A percentile compares a stretch with the other conserved stretches of the same genome.
Conservation (phyloP, 2,113 vertebrate species). For the Calonectris borealis region DNA sequence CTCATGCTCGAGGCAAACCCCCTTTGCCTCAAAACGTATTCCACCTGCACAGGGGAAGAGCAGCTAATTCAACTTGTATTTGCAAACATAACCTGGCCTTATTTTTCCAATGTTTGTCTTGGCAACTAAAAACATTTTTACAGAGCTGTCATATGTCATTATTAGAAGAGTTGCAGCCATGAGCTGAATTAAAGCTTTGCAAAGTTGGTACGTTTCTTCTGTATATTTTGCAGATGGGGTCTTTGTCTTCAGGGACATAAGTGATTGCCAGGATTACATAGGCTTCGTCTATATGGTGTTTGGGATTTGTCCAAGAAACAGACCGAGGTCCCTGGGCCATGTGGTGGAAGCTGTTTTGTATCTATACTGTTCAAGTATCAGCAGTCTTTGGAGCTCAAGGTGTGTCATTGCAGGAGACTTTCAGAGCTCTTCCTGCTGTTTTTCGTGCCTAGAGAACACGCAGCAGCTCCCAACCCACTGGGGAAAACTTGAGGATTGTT, state of each 20-base stretch:
- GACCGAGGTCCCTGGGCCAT: background rate
- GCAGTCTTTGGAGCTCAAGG: background rate
- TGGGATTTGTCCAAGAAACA: constrained; percentile 31
- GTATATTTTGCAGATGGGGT: constrained; percentile 20
- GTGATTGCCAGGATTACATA: constrained; percentile 3
- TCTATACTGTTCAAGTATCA: background rate
- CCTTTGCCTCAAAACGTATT: background rate
- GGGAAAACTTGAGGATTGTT: background rate
- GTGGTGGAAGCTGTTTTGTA: background rate
- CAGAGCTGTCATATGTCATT: constrained; percentile 18
- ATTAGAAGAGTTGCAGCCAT: constrained; percentile 14
- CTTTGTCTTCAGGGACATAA: constrained; percentile 14
- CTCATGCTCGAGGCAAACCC: background rate
- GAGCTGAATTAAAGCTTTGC: background rate
- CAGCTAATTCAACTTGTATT: background rate
- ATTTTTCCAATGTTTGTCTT: background rate
- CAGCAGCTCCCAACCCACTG: background rate
- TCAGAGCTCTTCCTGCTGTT: background rate
- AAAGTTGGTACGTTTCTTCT: background rate
- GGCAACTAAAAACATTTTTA: constrained; percentile 4
- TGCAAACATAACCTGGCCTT: background rate
- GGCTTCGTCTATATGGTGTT: background rate
- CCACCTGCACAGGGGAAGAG: background rate
- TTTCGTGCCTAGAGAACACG: background rate
- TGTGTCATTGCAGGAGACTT: background rate